phyloP scores from a whole-genome alignment of 2,113 vertebrate genomes.

The Cygnus buccinator region DNA sequence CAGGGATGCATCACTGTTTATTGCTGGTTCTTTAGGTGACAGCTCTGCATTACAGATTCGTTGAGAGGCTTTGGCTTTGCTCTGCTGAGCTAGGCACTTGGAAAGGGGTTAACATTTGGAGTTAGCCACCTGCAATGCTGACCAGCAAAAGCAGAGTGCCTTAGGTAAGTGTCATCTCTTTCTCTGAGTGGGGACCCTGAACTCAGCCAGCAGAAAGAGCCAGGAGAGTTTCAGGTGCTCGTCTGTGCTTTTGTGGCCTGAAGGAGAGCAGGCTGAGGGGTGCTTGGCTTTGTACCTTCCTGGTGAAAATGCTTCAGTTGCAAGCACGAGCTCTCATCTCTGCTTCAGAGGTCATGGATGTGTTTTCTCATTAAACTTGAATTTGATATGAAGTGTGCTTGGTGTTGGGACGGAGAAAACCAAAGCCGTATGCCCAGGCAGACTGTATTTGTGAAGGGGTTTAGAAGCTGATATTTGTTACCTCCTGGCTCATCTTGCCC shows the following conservation, averaged over 20 bases:
- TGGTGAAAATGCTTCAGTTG: neutral
- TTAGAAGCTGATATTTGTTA: neutral
- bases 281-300: neutral
- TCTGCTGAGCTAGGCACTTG: neutral
- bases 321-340: neutral
- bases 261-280: neutral
- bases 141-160: neutral
- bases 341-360: neutral
- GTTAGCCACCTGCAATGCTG: neutral
- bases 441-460: neutral
- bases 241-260: neutral
- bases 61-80: neutral
- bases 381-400: neutral
- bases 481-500: neutral
- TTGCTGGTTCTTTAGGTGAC: neutral
- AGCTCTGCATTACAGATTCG: fast-evolving
- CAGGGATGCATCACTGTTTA: fast-evolving
- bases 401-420: neutral
- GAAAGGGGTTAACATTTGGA: neutral
- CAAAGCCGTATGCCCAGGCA: neutral
- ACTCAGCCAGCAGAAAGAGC: neutral
- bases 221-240: neutral
- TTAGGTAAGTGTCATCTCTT: neutral
- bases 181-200: neutral
- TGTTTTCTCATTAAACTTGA: neutral